Conservation (phyloP, 2,113 vertebrate genomes). For the Ochotona curzoniae region DNA sequence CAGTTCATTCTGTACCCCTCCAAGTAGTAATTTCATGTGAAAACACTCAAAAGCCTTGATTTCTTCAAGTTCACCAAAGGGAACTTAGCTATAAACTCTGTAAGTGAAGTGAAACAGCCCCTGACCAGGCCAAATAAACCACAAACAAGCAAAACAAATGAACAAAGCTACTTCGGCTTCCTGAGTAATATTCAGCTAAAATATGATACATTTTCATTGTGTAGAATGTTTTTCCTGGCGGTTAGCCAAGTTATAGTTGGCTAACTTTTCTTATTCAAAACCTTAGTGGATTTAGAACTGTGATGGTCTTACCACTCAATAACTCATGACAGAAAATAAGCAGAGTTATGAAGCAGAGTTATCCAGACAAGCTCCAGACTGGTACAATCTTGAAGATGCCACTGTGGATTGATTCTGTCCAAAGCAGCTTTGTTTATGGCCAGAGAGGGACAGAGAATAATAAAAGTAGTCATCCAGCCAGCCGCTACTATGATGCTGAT, state of each 20-base stretch:
- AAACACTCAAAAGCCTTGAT: not conserved
- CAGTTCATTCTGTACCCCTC: not conserved
- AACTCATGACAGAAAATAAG: not conserved
- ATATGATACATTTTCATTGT: not conserved
- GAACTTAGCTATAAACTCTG: not conserved
- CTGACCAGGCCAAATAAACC: not conserved
- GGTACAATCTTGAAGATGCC: not conserved
- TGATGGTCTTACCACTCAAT: not conserved
- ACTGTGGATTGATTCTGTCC: not conserved
- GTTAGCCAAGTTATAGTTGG: not conserved
- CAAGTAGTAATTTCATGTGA: not conserved
- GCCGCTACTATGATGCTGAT: not conserved
- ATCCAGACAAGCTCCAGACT: not conserved
- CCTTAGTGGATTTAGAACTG: not conserved
- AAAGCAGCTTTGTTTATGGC: not conserved
- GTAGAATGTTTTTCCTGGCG: too few species aligned
- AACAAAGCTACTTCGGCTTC: not conserved
- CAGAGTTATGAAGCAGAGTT: not conserved
- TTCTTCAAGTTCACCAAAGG: not conserved
- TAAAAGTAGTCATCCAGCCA: not conserved
- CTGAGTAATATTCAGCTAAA: not conserved
- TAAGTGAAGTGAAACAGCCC: not conserved
- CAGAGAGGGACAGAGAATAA: not conserved
- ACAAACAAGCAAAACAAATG: not conserved
- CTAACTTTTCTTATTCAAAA: not conserved